A percentile compares a stretch with the other conserved stretches of the same genome.
These are phyloP conservation scores for Boulengeromyrus knoepffleri DNA, from an alignment of 2,113 vertebrate genomes.

Conservation along the genomic window DNA sequence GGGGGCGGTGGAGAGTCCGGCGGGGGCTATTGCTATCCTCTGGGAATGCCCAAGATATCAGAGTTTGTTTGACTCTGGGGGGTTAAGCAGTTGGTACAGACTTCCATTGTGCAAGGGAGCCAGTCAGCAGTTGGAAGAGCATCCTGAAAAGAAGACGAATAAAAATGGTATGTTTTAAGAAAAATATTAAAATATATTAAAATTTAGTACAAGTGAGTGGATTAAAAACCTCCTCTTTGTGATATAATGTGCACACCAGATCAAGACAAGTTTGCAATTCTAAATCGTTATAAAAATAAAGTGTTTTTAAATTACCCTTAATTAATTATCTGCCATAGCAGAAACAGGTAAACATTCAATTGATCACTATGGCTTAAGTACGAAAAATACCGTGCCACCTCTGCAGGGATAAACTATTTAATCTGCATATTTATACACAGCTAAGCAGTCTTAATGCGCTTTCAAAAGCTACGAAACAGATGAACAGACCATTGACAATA, in stretches of 20 bases:
- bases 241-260: not conserved
- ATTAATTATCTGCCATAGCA: not conserved
- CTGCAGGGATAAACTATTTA: not conserved
- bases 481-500: not conserved
- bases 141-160: conserved; percentile 62
- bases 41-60: conserved; percentile 47
- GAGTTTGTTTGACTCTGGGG: conserved; percentile 49
- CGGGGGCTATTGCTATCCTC: conserved; percentile 72
- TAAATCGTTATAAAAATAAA: not conserved
- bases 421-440: not conserved
- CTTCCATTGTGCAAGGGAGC: conserved; percentile 69
- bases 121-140: conserved; percentile 55
- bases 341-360: not conserved
- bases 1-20: conserved; percentile 30
- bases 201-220: not conserved
- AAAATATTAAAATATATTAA: not conserved
- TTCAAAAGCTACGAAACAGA: not conserved
- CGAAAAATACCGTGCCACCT: not conserved
- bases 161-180: not conserved
- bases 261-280: not conserved
- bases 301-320: not conserved
- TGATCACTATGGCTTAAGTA: not conserved
- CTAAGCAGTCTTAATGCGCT: not conserved
- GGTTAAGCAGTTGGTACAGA: conserved; percentile 44
- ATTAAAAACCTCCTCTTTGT: not conserved